Evolutionary conservation across 2,888 invertebrate genomes (phyloP), one percentile per base, ranked within the genome.

Genomic region (Cyclophora albipunctata): DNA sequence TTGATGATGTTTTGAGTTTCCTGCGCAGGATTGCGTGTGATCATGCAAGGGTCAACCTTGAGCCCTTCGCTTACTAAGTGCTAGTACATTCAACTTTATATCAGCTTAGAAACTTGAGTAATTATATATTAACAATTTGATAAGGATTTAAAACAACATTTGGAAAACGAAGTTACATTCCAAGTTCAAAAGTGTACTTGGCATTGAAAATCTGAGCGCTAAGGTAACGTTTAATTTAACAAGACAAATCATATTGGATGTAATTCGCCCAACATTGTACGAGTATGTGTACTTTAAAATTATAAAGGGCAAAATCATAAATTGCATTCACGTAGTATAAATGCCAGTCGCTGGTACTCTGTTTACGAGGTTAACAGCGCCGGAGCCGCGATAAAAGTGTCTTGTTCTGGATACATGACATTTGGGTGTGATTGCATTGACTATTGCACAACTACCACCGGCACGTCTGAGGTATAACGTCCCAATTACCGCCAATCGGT

Each of bases 31-130:
- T 75, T 59, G 78, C 78, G 78, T 79, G 79, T 64, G 57, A 64
- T 55, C 73, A 71, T 69, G 75, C 76, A 59, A 74, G 46, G 53
- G 49, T 47, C 58, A 74, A 66, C 79, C 78, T 78, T 76, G 73
- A 58, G 62, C 66, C 66, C 74, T 70, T 66, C 20, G 20, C 20
- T 20, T 20, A 20, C 20, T 20, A 20, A 20, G 20, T 20, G 20
- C 20, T 20, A 20, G 20, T 20, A 20, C 20, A 20, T 20, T 20
- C 20, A 20, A 20, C 20, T 20, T 20, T 20, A 20, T 20, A 20
- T 20, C 20, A 20, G 20, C 20, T 20, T 20, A 20, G 20, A 20
- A 20, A 20, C 20, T 20, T 20, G 20, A 20, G 20, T 20, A 20
- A 20, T 20, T 20, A 20, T 20, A 20, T 20, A 20, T 20, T 20